A percentile compares a stretch with the other conserved stretches of the same genome.
phyloP scores from a whole-genome alignment of 2,888 invertebrate genomes.

The Eupithecia centaureata region DNA sequence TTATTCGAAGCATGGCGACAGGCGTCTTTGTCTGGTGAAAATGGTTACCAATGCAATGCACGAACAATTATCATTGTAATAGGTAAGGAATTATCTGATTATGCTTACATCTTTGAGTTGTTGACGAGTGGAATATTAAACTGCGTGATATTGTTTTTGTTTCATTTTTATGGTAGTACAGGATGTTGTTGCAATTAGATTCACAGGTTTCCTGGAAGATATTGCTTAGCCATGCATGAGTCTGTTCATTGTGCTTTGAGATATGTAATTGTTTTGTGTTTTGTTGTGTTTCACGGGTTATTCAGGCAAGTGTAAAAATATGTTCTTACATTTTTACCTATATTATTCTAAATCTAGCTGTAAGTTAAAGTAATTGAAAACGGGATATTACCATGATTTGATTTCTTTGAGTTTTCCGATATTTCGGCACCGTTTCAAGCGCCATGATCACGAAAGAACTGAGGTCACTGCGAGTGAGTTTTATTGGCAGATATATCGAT shows the following conservation, averaged over 20 bases:
- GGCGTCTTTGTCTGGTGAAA: slow-evolving; percentile 37
- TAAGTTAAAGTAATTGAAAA: too few relatives aligned
- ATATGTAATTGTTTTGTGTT: not conserved
- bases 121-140: slow-evolving; percentile 2
- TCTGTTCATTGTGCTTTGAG: not conserved
- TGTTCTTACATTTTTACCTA: too few relatives aligned
- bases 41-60: slow-evolving; percentile 32
- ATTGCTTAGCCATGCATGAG: not conserved
- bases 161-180: not conserved
- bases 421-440: too few relatives aligned
- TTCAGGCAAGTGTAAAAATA: too few relatives aligned
- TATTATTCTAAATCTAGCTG: too few relatives aligned
- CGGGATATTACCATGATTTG: too few relatives aligned
- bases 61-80: slow-evolving; percentile 23
- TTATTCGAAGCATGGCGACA: slow-evolving; percentile 38
- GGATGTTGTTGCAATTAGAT: not conserved
- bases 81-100: slow-evolving; percentile 28
- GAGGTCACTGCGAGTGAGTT: too few relatives aligned
- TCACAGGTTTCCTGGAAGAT: not conserved
- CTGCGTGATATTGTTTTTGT: not conserved
- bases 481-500: too few relatives aligned
- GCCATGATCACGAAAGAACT: too few relatives aligned
- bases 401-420: too few relatives aligned
- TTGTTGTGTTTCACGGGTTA: too few relatives aligned
- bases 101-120: slow-evolving; percentile 5